Conservation (phyloP, 2,888 invertebrate species). For the Hypselothyrea guttata region DNA sequence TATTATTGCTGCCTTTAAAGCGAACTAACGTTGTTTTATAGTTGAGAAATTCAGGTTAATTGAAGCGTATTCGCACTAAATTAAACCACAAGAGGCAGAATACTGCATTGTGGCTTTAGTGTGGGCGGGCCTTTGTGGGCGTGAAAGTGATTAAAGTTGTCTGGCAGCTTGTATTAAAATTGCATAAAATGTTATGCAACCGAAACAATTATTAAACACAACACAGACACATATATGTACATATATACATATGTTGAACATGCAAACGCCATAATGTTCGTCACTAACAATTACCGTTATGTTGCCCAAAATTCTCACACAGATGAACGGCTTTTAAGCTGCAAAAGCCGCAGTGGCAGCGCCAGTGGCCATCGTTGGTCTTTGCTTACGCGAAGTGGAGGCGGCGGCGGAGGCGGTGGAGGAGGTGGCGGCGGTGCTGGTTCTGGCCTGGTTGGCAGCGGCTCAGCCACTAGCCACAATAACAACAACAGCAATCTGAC, state of each 20-base stretch:
- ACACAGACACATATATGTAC: conserved; percentile 4
- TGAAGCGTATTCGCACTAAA: conserved; percentile 3
- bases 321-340: conserved; percentile 68
- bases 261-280: conserved; percentile 13
- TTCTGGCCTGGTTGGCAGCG: conserved; percentile 6
- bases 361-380: conserved; percentile 80
- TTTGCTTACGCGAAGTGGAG: conserved; percentile 62
- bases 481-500: conserved; percentile 62
- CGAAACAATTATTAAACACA: conserved; percentile 12
- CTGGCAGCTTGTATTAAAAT: conserved; percentile 41
- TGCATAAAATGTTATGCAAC: conserved; percentile 13
- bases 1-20: background rate
- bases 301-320: conserved; percentile 2
- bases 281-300: conserved; percentile 31
- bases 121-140: background rate
- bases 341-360: conserved; percentile 66
- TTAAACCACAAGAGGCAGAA: conserved; percentile 5
- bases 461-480: conserved; percentile 51
- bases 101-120: background rate
- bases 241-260: background rate
- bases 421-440: conserved; percentile 7
- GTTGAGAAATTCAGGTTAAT: background rate
- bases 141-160: conserved; percentile 47
- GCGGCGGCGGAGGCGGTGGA: conserved; percentile 8
- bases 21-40: background rate